Conservation (phyloP, 2,888 invertebrate genomes). For the Laspeyria flexula region DNA sequence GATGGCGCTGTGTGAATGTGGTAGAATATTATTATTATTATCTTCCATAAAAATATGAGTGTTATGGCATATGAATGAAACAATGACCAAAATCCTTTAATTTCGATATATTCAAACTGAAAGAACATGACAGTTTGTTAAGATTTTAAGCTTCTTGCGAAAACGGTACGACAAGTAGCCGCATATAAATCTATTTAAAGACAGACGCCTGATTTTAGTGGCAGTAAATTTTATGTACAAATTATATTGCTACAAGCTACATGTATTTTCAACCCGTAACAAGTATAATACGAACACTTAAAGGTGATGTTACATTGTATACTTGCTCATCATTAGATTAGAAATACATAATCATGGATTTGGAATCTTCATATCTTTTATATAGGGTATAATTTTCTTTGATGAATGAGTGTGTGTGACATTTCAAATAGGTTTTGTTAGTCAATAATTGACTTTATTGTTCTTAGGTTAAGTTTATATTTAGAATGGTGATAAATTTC, state of each 20-base stretch:
- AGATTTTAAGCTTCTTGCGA: not conserved
- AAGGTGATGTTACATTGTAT: not conserved
- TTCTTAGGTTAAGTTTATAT: too few species aligned
- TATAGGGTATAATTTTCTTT: not conserved
- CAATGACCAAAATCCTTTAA: too few species aligned
- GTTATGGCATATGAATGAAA: too few species aligned
- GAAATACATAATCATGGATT: not conserved
- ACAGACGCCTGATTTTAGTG: conserved; percentile 4
- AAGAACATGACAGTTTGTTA: too few species aligned
- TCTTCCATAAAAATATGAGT: too few species aligned
- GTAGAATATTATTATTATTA: too few species aligned
- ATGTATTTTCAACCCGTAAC: not conserved
- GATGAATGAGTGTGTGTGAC: not conserved
- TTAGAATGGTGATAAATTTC: too few species aligned
- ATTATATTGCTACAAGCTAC: not conserved
- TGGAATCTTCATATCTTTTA: not conserved
- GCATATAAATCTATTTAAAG: conserved; percentile 11
- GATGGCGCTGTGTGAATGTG: too few species aligned
- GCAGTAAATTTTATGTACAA: conserved; percentile 1
- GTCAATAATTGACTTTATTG: too few species aligned
- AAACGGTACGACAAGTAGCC: conserved; percentile 7
- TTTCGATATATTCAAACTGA: too few species aligned
- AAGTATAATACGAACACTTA: not conserved
- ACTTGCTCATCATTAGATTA: not conserved
- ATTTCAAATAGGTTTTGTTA: too few species aligned